These are phyloP conservation scores for Calcarius lapponicus DNA, from an alignment of 2,797 vertebrate genomes.

Conservation along the genomic window DNA sequence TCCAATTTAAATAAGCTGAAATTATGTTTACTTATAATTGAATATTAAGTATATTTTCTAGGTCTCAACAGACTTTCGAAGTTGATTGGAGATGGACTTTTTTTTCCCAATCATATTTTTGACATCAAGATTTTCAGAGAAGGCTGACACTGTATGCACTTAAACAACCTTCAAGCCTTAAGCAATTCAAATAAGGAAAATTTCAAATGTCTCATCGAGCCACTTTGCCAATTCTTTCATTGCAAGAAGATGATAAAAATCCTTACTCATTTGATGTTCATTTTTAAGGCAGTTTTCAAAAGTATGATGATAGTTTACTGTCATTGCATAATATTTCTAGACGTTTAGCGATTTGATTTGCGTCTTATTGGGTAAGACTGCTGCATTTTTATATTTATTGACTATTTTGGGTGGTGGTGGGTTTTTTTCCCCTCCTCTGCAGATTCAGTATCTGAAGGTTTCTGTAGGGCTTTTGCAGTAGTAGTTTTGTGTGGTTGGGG, in stretches of 20 bases:
- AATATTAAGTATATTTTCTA: neutral
- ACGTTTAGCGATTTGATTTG: constrained; percentile 8
- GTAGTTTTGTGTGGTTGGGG: accelerated
- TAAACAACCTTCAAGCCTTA: constrained; percentile 51
- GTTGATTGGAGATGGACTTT: constrained; percentile 13
- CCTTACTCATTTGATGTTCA: constrained; percentile 13
- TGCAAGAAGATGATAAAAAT: constrained; percentile 37
- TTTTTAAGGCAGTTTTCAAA: constrained; percentile 57
- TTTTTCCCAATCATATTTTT: constrained; percentile 36
- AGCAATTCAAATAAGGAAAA: constrained; percentile 60
- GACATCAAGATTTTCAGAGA: constrained; percentile 51
- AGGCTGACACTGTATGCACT: constrained; percentile 26
- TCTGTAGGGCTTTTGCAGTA: neutral
- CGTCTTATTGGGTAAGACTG: neutral
- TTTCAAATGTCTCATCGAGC: constrained; percentile 50
- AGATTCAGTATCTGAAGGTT: neutral
- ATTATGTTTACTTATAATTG: neutral
- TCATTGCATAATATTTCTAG: neutral
- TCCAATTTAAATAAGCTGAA: neutral
- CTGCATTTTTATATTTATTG: neutral
- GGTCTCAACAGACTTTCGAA: neutral
- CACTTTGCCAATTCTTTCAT: constrained; percentile 43
- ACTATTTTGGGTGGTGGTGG: neutral
- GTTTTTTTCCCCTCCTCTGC: neutral
- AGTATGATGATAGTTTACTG: constrained; percentile 9